Evolutionary conservation across 2,113 vertebrate genomes (phyloP).

Genomic region (Cercocebus atys): DNA sequence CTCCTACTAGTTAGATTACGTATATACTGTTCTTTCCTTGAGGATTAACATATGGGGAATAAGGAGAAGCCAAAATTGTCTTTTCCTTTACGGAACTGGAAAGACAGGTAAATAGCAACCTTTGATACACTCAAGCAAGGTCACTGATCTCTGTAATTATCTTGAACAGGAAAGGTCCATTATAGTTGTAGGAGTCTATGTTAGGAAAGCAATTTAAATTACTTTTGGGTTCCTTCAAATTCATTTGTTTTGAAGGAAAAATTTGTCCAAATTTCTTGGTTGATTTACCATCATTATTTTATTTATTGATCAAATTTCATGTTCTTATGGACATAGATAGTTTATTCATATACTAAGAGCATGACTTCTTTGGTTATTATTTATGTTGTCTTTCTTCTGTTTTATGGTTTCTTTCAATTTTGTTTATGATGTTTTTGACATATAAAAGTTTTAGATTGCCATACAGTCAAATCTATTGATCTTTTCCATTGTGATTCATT

Average conservation of each 20-base stretch:
- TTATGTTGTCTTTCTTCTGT: neutral
- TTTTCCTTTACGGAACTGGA: neutral
- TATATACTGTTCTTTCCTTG: neutral
- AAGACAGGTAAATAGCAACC: neutral
- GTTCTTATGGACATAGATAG: neutral
- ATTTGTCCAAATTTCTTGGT: neutral
- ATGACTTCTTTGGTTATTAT: neutral
- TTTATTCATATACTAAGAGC: neutral
- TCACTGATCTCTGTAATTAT: neutral
- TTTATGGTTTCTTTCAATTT: neutral
- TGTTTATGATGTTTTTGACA: neutral
- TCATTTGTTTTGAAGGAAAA: neutral
- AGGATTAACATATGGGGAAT: neutral
- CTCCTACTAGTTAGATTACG: neutral
- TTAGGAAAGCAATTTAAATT: neutral
- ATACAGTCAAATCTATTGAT: neutral
- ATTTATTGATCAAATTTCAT: neutral
- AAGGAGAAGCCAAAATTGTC: neutral
- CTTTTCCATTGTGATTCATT: conserved; percentile 31
- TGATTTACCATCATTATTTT: neutral
- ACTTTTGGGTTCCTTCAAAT: neutral
- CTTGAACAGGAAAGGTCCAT: neutral
- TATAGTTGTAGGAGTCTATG: neutral
- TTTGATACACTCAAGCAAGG: neutral
- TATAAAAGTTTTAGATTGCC: neutral